Base-by-base conservation (phyloP, 2,113 vertebrate species). In the Eolophus roseicapilla region DNA sequence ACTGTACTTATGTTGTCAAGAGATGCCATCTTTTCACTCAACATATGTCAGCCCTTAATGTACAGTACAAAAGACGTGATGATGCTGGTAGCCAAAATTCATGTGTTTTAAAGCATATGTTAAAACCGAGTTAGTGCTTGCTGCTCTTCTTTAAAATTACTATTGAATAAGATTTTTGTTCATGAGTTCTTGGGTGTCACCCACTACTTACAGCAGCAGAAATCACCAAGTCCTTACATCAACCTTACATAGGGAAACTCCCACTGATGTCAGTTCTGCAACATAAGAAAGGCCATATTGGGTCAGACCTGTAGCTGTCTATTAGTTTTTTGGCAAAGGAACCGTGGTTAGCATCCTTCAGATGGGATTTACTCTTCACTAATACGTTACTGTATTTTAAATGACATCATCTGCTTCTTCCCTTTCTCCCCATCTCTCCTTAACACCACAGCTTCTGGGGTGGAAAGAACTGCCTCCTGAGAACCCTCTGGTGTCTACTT, bases 401-500 rank as follows among this genome's bases (percentile, higher is more conserved):
- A 13, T 39, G 17, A 73, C 7, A 28, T 75, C 84, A 73, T 67
- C 31, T 90, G 37, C 9, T 95, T 63, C 89, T 89, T 87, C 5
- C 5, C 17, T 89, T 93, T 91, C 35, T 93, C 29, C 16, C 15
- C 10, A 27, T 53, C 23, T 93, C 68, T 91, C 39, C 52, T 52
- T 52, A 65, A 94, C 49, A 73, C 52, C 3, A 10, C 81, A 99
- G 99, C 75, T 99, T n/a, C 90, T 95, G 62, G 93, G 98, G 29
- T 98, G 97, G 98, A 98, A 96, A 84, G 82, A 97, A 79, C 31
- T 98, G 64, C 96, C 97, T 49, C 75, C 76, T 4, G 97, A 94
- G 82, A 93, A 98, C 59, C 97, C 97, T 21, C 37, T 98, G 82
- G 63, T 97, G 37, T 98, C 98, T 2, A 10, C 95, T 59, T 98